Percentiles rank a stretch among this genome's conserved stretches.
Conservation (phyloP, 2,113 vertebrate genomes). For the Polyodon spathula region DNA sequence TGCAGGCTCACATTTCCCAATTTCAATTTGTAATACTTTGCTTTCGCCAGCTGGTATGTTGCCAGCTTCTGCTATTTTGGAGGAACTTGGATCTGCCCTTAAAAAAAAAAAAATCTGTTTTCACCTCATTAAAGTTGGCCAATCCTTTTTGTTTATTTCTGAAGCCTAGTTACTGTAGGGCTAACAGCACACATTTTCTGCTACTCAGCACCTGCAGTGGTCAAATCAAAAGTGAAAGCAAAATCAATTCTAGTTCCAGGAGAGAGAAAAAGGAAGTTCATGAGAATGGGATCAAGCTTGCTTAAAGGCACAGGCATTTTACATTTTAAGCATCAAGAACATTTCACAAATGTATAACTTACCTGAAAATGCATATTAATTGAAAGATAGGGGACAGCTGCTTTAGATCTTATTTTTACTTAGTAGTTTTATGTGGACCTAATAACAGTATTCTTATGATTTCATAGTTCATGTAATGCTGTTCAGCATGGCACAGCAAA, state of each 20-base stretch:
- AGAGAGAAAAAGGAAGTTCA: slow-evolving; percentile 33
- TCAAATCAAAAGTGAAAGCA: slow-evolving; percentile 57
- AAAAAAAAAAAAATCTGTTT: neutral
- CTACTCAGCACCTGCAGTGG: slow-evolving; percentile 33
- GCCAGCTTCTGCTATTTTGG: neutral
- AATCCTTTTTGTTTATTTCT: slow-evolving; percentile 13
- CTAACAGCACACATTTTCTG: too few species aligned
- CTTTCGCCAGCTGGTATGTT: slow-evolving; percentile 3
- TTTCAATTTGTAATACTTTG: slow-evolving; percentile 5
- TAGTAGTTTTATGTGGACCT: slow-evolving; percentile 16
- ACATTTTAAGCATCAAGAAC: too few species aligned
- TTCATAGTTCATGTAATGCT: too few species aligned
- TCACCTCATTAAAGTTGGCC: slow-evolving; percentile 13
- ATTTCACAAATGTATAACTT: too few species aligned
- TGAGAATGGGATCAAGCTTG: slow-evolving; percentile 44
- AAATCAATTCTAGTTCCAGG: slow-evolving; percentile 55
- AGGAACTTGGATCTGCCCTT: neutral
- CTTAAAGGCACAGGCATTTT: slow-evolving; percentile 22
- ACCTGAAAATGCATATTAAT: too few species aligned
- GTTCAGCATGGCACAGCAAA: too few species aligned
- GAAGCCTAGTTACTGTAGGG: neutral
- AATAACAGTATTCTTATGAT: slow-evolving; percentile 44
- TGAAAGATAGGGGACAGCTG: too few species aligned
- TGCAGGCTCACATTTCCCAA: neutral
- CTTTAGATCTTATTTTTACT: slow-evolving; percentile 13